These are phyloP conservation scores for Himalopsyche kuldschensis DNA, from an alignment of 2,888 invertebrate genomes.

Conservation along the genomic window DNA sequence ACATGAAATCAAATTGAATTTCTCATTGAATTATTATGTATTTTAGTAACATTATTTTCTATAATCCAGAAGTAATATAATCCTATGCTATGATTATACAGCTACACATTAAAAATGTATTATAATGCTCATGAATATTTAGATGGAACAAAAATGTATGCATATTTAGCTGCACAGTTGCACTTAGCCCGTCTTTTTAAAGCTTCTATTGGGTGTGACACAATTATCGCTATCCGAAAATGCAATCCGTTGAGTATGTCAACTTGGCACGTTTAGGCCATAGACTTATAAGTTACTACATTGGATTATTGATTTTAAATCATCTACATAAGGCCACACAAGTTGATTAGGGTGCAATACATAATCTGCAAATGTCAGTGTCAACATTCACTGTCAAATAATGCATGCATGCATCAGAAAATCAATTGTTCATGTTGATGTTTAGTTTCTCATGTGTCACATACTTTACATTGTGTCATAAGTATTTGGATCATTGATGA, in stretches of 20 bases:
- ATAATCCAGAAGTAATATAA: neutral
- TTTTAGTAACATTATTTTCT: neutral
- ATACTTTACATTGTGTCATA: slow-evolving; percentile 38
- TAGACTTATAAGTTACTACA: neutral
- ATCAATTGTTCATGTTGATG: neutral
- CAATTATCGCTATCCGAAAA: neutral
- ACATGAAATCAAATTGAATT: neutral
- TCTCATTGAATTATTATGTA: neutral
- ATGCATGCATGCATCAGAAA: neutral
- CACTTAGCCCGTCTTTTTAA: neutral
- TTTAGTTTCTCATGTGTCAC: neutral
- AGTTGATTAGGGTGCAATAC: neutral
- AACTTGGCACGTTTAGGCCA: neutral
- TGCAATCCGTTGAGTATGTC: neutral
- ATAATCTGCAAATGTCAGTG: neutral
- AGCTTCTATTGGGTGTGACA: neutral
- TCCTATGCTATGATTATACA: neutral
- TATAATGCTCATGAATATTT: neutral
- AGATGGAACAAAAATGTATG: neutral
- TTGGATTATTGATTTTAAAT: neutral
- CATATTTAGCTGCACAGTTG: neutral
- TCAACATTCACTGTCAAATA: neutral
- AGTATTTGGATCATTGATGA: slow-evolving; percentile 6
- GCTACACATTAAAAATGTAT: neutral
- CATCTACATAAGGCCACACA: neutral